Evolutionary conservation across 2,113 vertebrate species (phyloP), one percentile per base, ranked within the genome.

Genomic region (Gasterosteus nipponicus): DNA sequence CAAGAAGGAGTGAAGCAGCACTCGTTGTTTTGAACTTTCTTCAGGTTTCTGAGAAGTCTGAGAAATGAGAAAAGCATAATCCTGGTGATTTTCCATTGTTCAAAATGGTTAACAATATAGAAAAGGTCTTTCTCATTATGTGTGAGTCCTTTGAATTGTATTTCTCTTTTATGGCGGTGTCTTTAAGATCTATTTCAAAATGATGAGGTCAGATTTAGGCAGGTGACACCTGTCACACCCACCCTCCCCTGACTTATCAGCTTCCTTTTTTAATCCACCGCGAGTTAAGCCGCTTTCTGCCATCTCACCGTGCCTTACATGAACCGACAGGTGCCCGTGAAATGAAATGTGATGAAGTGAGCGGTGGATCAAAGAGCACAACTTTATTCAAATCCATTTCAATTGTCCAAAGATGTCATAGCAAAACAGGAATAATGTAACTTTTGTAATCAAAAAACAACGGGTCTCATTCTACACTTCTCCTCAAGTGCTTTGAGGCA

Each of bases 321-420:
- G 68, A 79, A 82, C 61, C 39, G 59, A 19, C n/a, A 4, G n/a
- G 12, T 68, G 71, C 64, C 73, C 75, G 61, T 57, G 14, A 77
- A 85, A 58, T 84, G 56, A 73, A 86, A 85, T 67, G 60, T 1
- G 65, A 88, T 73, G 77, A 78, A 82, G 78, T 80, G 69, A 87
- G 68, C 64, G n/a, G 33, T 65, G 38, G 53, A 78, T 73, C 53
- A 68, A 65, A 15, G 60, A 79, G 68, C 19, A 61, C 61, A 64
- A 62, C 58, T 81, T 81, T 77, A 78, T 82, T 86, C 38, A 39
- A 51, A 56, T 77, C 39, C 38, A n/a, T 51, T 81, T 70, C 71
- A 64, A 75, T 70, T 76, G 39, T 56, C 67, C 59, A 58, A 57
- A 73, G 59, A 67, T 68, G 61, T 53, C 67, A 80, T 82, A 85